Conservation (phyloP, 2,797 vertebrate genomes). For the Pseudochirops corinnae region DNA sequence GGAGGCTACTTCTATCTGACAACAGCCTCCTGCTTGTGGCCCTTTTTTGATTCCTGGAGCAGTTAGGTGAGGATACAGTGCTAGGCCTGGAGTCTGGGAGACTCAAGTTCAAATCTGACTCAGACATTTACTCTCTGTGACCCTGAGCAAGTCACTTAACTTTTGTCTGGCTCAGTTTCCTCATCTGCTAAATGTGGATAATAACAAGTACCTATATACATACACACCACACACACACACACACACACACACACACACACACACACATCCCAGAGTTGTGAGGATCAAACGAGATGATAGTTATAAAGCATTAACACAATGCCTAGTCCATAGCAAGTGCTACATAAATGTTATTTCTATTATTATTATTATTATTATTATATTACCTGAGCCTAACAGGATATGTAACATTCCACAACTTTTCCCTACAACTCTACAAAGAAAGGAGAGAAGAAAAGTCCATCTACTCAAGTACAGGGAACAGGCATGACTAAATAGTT, state of each 20-base stretch:
- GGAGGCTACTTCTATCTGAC: background rate
- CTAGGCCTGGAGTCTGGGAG: background rate
- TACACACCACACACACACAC: no score
- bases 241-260: no score
- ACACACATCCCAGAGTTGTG: background rate
- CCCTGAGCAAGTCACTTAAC: background rate
- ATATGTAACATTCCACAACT: background rate
- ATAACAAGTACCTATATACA: background rate
- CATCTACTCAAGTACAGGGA: background rate
- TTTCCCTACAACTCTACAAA: background rate
- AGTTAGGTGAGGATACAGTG: background rate
- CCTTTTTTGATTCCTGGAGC: background rate
- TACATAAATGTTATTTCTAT: background rate
- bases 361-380: background rate
- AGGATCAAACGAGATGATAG: background rate
- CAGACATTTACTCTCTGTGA: background rate
- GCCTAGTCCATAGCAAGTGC: background rate
- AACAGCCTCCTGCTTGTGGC: background rate
- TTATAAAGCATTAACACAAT: background rate
- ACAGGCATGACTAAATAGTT: background rate
- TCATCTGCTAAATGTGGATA: background rate
- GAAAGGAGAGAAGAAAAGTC: background rate
- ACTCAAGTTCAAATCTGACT: background rate
- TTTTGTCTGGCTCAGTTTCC: background rate
- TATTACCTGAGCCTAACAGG: background rate